Base-by-base conservation (phyloP, 2,113 vertebrate species). In the Prunella himalayana region DNA sequence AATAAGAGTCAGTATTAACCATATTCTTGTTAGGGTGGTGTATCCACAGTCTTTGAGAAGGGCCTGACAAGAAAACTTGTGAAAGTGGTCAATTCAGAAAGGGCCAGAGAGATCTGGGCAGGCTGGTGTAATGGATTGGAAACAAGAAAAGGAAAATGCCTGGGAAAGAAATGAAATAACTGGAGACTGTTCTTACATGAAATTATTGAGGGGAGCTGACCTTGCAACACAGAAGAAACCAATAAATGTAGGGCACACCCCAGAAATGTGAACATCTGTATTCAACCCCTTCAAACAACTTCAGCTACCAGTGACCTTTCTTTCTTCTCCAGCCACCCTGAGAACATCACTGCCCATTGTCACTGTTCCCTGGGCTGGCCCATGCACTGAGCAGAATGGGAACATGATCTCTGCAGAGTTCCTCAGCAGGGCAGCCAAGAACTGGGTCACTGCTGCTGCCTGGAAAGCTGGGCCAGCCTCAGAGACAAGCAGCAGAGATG, bases 191-290 rank as follows among this genome's bases (percentile, higher is more conserved):
- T 73, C 45, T 65, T 78, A 12, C 8, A 6, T 59, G 23, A 47
- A 56, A 51, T 59, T 68, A 13, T 5, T 49, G 51, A 42, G 70
- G 33, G 51, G 41, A 51, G 20, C 25, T 83, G 63, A 53, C 47
- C 63, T 54, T 56, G 24, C 17, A 56, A 11, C n/a, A 15, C 20
- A 41, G 59, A 72, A n/a, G 35, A 76, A 79, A 45, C 39, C 15
- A 71, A 11, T 20, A 35, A 12, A n/a, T 60, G 14, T 64, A 37
- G 88, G 41, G 28, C 76, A 54, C 0, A 0, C 44, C 44, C 53
- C 33, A 78, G 49, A 68, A 92, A 42, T 0, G 0, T 33, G 9
- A 49, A 31, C 17, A 61, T 57, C 50, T 77, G 0, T 65, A 25
- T 77, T 86, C 77, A 86, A 60, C n/a, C n/a, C 22, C 27, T 31